phyloP scores from a whole-genome alignment of 2,797 vertebrate genomes.

The Sebastolobus alascanus region DNA sequence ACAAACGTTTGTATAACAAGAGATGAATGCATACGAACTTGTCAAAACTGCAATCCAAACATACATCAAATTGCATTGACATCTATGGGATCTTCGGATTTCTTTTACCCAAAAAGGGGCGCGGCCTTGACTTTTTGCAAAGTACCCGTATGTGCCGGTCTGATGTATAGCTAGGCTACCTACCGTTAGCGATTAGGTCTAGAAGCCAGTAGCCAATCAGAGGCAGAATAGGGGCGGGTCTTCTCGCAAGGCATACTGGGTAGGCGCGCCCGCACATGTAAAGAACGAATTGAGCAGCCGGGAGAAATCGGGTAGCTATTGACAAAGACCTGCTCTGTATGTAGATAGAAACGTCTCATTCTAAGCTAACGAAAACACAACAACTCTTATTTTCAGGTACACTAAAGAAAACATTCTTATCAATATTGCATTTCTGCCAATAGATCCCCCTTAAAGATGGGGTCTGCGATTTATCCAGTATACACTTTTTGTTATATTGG shows the following conservation, averaged over 20 bases:
- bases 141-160: too few relatives aligned
- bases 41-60: too few relatives aligned
- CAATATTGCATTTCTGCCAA: neutral
- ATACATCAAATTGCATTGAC: too few relatives aligned
- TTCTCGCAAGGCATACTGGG: neutral
- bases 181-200: neutral
- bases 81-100: too few relatives aligned
- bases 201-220: neutral
- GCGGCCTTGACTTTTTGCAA: too few relatives aligned
- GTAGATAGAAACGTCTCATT: neutral
- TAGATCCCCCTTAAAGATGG: neutral
- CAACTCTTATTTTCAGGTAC: neutral
- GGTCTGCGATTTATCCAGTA: too few relatives aligned
- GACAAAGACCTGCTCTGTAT: neutral
- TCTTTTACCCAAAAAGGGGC: too few relatives aligned
- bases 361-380: too few relatives aligned
- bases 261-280: neutral
- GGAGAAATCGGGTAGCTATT: rapidly evolving
- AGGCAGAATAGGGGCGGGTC: neutral
- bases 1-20: too few relatives aligned
- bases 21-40: too few relatives aligned
- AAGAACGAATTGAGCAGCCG: neutral
- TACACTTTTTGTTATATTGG: too few relatives aligned
- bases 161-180: too few relatives aligned
- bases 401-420: neutral